phyloP scores from a whole-genome alignment of 2,888 invertebrate species.

The Synergus itoensis region DNA sequence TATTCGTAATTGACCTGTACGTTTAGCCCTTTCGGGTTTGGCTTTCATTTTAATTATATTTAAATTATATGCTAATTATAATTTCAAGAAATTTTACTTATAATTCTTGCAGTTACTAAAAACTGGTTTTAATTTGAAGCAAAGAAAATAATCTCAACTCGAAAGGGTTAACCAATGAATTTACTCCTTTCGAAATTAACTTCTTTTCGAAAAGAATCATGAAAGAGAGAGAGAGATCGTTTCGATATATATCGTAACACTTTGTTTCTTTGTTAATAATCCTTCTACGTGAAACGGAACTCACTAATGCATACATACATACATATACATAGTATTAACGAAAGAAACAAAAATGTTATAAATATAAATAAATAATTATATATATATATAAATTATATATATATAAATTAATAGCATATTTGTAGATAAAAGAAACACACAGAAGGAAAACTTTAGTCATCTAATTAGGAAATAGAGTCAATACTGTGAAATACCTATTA shows the following conservation, averaged over 20 bases:
- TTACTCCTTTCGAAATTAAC: conserved; percentile 21
- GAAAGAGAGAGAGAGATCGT: conserved; percentile 35
- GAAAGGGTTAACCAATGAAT: conserved; percentile 24
- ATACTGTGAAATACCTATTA: conserved; percentile 75
- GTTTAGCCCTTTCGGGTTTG: conserved; percentile 33
- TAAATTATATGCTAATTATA: background rate
- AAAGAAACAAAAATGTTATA: conserved; percentile 54
- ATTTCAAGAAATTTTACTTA: no score
- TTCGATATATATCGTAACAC: conserved; percentile 44
- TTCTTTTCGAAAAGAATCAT: conserved; percentile 34
- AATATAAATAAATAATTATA: conserved; percentile 56
- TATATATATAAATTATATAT: conserved; percentile 55
- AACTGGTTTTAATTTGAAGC: background rate
- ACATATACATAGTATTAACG: conserved; percentile 43
- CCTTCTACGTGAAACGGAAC: conserved; percentile 33
- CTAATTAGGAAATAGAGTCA: conserved; percentile 75
- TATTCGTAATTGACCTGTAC: conserved; percentile 49
- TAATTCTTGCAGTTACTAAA: background rate
- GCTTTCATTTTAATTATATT: background rate
- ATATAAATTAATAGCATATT: conserved; percentile 68
- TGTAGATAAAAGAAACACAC: conserved; percentile 69
- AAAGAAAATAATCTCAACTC: conserved; percentile 7
- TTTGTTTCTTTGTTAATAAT: conserved; percentile 42
- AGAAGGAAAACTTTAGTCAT: conserved; percentile 69
- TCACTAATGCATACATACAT: conserved; percentile 41